Base-by-base conservation (phyloP, 2,797 vertebrate genomes). In the Cichlasoma orientale region DNA sequence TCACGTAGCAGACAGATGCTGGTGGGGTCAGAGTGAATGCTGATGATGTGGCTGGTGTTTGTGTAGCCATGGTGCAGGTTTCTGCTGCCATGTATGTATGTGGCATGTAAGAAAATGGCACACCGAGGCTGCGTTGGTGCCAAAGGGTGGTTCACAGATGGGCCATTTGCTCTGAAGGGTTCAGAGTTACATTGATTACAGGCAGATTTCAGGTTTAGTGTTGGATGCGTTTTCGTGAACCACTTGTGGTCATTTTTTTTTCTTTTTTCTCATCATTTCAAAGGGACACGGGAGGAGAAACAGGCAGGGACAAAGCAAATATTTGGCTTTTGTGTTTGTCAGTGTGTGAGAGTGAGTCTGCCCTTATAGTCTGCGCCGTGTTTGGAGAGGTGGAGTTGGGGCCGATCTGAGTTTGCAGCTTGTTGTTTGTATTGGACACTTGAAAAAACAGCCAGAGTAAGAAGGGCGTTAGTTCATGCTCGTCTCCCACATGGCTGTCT, bases 11-110 rank as follows among this genome's bases (percentile, higher is more conserved):
- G 33, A 25, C 44, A 38, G 38, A 53, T 4, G 7, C 31, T 27
- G 63, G 54, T 56, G 75, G 75, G 66, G 77, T 75, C 75, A 61
- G 52, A 77, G 80, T 75, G 27, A 27, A 56, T 57, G 23, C 79
- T 72, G 83, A 84, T 47, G 74, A 78, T 50, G 79, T 79, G 72
- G 55, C 31, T 68, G 7, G 56, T 84, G 81, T 88, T 88, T 91
- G 79, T 83, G 82, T 81, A 85, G 79, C 80, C 81, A 72, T 18
- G 2, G 53, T n/a, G 59, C 31, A n/a, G 8, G 44, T 21, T 11
- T 77, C 38, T 53, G 41, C 56, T 78, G 77, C 79, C 72, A 72
- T 82, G 75, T 29, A 3, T 66, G 25, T 75, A 82, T 78, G 54
- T 82, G 70, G 31, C 70, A 75, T 73, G 59, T 5, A 21, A 74